These are phyloP conservation scores for Eupristina koningsbergeri DNA, from an alignment of 1,140 invertebrate genomes.

Conservation along the genomic window DNA sequence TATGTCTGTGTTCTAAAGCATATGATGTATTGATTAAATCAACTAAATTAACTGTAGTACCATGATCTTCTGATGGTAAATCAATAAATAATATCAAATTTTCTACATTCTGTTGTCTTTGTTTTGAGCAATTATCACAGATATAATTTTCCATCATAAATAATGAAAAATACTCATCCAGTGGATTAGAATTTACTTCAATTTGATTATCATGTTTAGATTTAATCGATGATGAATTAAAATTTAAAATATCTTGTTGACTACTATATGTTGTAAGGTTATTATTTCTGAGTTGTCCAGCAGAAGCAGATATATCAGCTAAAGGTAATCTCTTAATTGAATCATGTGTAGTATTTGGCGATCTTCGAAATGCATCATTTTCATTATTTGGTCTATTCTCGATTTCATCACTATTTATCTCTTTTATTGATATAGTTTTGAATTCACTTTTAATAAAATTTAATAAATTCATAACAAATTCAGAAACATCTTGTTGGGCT, in stretches of 20 bases:
- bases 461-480: slow-evolving; percentile 66
- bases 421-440: slow-evolving; percentile 53
- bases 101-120: slow-evolving; percentile 61
- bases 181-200: slow-evolving; percentile 55
- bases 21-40: slow-evolving; percentile 60
- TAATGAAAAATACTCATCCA: slow-evolving; percentile 64
- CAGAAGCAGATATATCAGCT: slow-evolving; percentile 52
- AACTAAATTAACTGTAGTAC: slow-evolving; percentile 53
- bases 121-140: slow-evolving; percentile 60
- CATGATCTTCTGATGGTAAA: slow-evolving; percentile 56
- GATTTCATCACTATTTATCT: slow-evolving; percentile 51
- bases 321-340: slow-evolving; percentile 55
- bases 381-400: slow-evolving; percentile 60
- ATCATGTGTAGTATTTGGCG: slow-evolving; percentile 44
- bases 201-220: slow-evolving; percentile 18
- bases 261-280: background rate
- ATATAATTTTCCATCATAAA: slow-evolving; percentile 65
- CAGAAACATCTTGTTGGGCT: slow-evolving; percentile 66
- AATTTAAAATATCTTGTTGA: slow-evolving; percentile 23
- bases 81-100: slow-evolving; percentile 66
- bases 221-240: slow-evolving; percentile 25
- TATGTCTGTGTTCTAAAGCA: slow-evolving; percentile 59
- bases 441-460: slow-evolving; percentile 64
- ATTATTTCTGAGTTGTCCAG: slow-evolving; percentile 47
- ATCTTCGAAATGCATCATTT: slow-evolving; percentile 49